Evolutionary conservation across 2,888 invertebrate species (phyloP).

Genomic region (Conus canariensis): DNA sequence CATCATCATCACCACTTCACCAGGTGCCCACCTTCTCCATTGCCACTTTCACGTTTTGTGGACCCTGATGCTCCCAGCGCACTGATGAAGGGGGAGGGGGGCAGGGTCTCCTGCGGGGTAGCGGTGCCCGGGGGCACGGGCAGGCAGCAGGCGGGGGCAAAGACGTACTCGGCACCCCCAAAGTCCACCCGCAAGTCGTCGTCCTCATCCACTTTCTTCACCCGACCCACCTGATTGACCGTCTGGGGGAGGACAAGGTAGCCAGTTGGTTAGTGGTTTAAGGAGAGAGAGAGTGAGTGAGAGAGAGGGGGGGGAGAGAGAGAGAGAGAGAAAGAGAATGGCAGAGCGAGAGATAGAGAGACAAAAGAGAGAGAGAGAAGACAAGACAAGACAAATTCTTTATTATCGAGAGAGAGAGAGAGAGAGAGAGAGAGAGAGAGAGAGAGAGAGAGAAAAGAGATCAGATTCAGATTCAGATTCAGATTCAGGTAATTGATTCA

Average conservation of each 20-base stretch:
- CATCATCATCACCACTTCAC: background rate
- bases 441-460: too few relatives aligned
- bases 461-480: too few relatives aligned
- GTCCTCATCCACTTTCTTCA: constrained; percentile 28
- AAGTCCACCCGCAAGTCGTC: constrained; percentile 28
- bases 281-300: too few relatives aligned
- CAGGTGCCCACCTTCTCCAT: too few relatives aligned
- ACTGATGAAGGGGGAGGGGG: background rate
- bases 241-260: background rate
- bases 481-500: too few relatives aligned
- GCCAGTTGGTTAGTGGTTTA: background rate
- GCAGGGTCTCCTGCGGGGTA: background rate
- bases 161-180: background rate
- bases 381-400: too few relatives aligned
- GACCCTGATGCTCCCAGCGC: too few relatives aligned
- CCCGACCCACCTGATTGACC: constrained; percentile 10
- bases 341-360: too few relatives aligned
- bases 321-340: too few relatives aligned
- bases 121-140: background rate
- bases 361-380: background rate
- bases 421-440: too few relatives aligned
- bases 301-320: too few relatives aligned
- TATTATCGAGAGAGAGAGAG: background rate
- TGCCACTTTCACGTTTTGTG: too few relatives aligned
- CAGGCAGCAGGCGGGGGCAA: constrained; percentile 31